Percentiles rank a stretch among this genome's conserved stretches.
Conservation (phyloP, 1,140 invertebrate genomes). For the Drosophila tsacasi region DNA sequence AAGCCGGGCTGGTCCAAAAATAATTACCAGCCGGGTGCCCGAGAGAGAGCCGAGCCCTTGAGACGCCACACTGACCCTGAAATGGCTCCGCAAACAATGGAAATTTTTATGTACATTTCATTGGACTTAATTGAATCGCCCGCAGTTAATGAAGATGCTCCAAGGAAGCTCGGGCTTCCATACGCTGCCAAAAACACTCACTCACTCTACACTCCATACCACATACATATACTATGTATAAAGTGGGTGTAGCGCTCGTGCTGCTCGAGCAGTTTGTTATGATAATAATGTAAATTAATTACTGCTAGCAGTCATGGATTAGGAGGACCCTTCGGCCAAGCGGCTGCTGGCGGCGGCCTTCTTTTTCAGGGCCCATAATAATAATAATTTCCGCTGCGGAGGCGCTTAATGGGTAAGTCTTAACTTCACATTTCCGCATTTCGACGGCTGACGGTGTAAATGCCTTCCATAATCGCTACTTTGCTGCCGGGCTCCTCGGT, state of each 20-base stretch:
- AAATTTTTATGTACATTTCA: slow-evolving; percentile 59
- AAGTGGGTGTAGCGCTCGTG: slow-evolving; percentile 10
- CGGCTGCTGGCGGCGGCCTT: neutral
- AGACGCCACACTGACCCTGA: slow-evolving; percentile 35
- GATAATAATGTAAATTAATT: slow-evolving; percentile 82
- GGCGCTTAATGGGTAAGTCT: slow-evolving; percentile 37
- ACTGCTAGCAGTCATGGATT: slow-evolving; percentile 47
- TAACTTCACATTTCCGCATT: slow-evolving; percentile 28
- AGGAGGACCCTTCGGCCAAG: slow-evolving; percentile 17
- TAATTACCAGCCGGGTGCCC: slow-evolving; percentile 14
- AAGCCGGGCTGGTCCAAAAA: slow-evolving; percentile 28
- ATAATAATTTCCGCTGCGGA: slow-evolving; percentile 60
- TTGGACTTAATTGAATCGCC: slow-evolving; percentile 75
- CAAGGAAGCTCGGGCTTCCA: slow-evolving; percentile 12
- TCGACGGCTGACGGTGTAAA: slow-evolving; percentile 34
- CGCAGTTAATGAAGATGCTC: slow-evolving; percentile 66
- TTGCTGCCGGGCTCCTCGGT: neutral
- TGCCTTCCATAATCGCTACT: slow-evolving; percentile 42
- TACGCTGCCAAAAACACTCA: slow-evolving; percentile 43
- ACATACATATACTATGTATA: slow-evolving; percentile 3
- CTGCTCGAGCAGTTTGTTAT: slow-evolving; percentile 64
- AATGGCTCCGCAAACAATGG: slow-evolving; percentile 39
- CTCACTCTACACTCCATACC: neutral
- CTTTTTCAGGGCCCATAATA: slow-evolving; percentile 32
- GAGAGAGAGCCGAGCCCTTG: slow-evolving; percentile 1